Evolutionary conservation across 2,888 invertebrate species (phyloP), one percentile per base, ranked within the genome.

Genomic region (Allolobophora icterica): DNA sequence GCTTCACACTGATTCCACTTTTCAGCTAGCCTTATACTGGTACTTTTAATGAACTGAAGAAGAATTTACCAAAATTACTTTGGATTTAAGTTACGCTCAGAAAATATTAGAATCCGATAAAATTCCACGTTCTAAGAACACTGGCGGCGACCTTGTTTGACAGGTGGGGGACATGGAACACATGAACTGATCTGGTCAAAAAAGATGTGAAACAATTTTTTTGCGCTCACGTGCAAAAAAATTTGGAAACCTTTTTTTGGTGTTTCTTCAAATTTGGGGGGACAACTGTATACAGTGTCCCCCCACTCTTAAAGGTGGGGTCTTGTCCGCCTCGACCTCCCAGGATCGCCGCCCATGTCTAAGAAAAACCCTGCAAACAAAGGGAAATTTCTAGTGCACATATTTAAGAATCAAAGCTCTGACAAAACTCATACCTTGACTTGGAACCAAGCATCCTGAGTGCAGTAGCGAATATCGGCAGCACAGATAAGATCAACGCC

Each of bases 401-500:
- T 89, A 33, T 89, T 89, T 89, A 34, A 33, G 21, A 34, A 71
- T 71, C 71, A n/a, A n/a, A n/a, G 71, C 71, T 71, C n/a, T 8
- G n/a, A 71, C n/a, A 15, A n/a, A 42, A 38, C 1, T 5, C 84
- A 33, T 84, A 96, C 96, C 95, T 99, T 99, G 0, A 99, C 97
- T 96, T 97, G 97, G 94, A 98, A 98, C 96, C 97, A 97, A 2
- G 99, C 97, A 95, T 99, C 98, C 94, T 97, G 96, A 0, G 98
- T 97, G 94, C 98, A 98, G 94, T 98, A 98, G 92, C 98, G 96
- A 93, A 99, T 97, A 95, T 99, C 99, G 90, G 98, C 97, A 0
- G 98, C 97, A 5, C 97, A 97, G 91, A 98, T 97, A 92, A 99
- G 95, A 95, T 99, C 97, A 0, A 99, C 96, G 0, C 98, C 99